Base-by-base conservation (phyloP, 2,797 vertebrate species). In the Halcyon chelicuti region DNA sequence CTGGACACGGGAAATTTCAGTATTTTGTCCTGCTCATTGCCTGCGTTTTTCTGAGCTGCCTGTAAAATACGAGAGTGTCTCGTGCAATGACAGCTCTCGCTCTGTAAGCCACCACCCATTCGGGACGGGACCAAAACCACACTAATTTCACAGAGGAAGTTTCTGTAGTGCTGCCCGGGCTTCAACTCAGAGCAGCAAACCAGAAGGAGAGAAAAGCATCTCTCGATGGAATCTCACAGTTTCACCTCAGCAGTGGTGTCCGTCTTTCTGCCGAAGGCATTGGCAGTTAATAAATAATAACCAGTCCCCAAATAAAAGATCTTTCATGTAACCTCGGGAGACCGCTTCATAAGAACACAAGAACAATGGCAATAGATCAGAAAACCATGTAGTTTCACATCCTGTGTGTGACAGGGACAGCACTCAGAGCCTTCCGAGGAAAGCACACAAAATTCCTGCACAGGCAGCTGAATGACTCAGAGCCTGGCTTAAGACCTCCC, bases 341-440 rank as follows among this genome's bases (percentile, higher is more conserved):
- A 77, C 25, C 26, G 77, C 60, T 94, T 90, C 65, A 42, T 42
- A 75, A 80, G 70, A 71, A 12, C 63, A 73, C 1, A 7, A 67
- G 74, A 96, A 96, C 81, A 93, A 92, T 51, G 81, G 75, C 78
- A 91, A 46, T 13, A 74, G 78, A 90, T 75, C 78, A 87, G 81
- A 91, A 94, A 65, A 46, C 37, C 31, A 1, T 40, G 74, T 46
- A 47, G 51, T 7, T 60, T 20, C 15, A 82, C 61, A 90, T 94
- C 90, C 93, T 91, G 89, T 39, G 88, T 78, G 79, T 44, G 93
- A 78, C 92, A 86, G 76, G 12, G 88, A 84, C 83, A 79, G 88
- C 88, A n/a, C 39, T 72, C 70, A 60, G 68, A 39, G 72, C 78
- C 70, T 94, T 81, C 73, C 5, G 0, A 90, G 86, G 51, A 86